These are phyloP conservation scores for Meloidogyne exigua DNA, from an alignment of 1,140 invertebrate species.

Conservation along the genomic window DNA sequence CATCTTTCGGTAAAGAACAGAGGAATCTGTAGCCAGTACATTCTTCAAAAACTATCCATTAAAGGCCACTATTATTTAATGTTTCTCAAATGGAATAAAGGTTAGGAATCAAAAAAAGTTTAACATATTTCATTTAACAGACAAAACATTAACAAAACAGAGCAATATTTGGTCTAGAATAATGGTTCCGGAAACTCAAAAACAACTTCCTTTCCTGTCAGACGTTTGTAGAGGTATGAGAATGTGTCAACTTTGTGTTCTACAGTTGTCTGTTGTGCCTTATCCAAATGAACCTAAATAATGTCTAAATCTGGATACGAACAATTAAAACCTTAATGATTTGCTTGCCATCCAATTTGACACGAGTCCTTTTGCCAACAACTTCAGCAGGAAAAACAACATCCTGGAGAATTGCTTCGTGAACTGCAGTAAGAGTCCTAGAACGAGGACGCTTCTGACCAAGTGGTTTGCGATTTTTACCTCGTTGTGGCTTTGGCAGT, in stretches of 20 bases:
- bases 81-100: no score
- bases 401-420: conserved; percentile 93
- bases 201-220: conserved; percentile 95
- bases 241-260: conserved; percentile 99
- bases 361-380: conserved; percentile 92
- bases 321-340: conserved; percentile 76
- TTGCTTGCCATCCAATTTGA: conserved; percentile 90
- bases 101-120: no score
- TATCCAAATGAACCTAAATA: conserved; percentile 84
- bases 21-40: no score
- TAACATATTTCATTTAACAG: no score
- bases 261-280: conserved; percentile 95
- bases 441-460: conserved; percentile 96
- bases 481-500: conserved; percentile 92
- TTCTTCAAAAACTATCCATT: no score
- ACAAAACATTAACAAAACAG: neutral
- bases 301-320: neutral
- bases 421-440: conserved; percentile 92
- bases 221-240: conserved; percentile 93
- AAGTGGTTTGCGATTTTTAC: conserved; percentile 80
- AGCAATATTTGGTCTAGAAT: conserved; percentile 66
- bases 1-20: no score
- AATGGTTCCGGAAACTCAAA: conserved; percentile 96
- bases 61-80: no score
- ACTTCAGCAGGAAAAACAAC: conserved; percentile 98